phyloP scores from a whole-genome alignment of 2,888 invertebrate species.

The Drosophila greeni region DNA sequence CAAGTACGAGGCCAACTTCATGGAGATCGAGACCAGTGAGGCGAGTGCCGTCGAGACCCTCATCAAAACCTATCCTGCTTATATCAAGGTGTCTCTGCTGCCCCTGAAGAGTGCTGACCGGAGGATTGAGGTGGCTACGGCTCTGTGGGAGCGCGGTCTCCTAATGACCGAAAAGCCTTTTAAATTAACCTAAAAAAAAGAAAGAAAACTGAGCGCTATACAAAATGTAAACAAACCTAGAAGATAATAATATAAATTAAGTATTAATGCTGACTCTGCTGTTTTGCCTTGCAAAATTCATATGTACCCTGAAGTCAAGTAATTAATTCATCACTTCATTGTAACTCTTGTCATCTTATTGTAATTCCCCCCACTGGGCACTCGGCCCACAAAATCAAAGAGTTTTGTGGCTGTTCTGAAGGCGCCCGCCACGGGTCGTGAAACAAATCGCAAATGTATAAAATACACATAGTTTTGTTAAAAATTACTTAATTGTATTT shows the following conservation, averaged over 20 bases:
- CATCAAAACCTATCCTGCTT: slow-evolving; percentile 87
- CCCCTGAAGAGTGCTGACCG: slow-evolving; percentile 83
- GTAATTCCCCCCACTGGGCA: slow-evolving; percentile 2
- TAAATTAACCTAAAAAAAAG: slow-evolving; percentile 2
- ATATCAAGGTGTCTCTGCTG: slow-evolving; percentile 85
- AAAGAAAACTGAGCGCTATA: no score
- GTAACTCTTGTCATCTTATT: background rate
- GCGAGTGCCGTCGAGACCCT: slow-evolving; percentile 86
- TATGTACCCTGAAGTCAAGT: background rate
- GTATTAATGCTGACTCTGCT: background rate
- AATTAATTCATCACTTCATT: background rate
- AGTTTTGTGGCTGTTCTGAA: slow-evolving; percentile 5
- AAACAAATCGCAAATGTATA: background rate
- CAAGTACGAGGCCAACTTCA: slow-evolving; percentile 86
- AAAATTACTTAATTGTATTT: background rate
- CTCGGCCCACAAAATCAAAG: slow-evolving; percentile 6
- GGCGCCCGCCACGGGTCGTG: background rate
- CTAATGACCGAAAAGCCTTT: slow-evolving; percentile 82
- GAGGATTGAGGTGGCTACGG: slow-evolving; percentile 84
- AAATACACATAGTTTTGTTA: background rate
- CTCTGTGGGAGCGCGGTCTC: slow-evolving; percentile 90
- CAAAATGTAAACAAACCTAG: background rate
- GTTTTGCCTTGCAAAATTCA: slow-evolving; percentile 1
- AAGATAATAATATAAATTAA: background rate
- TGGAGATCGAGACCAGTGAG: slow-evolving; percentile 86